Percentiles rank a stretch among this genome's conserved stretches.
Conservation (phyloP, 1,140 invertebrate genomes). For the Leptinotarsa lineolata region DNA sequence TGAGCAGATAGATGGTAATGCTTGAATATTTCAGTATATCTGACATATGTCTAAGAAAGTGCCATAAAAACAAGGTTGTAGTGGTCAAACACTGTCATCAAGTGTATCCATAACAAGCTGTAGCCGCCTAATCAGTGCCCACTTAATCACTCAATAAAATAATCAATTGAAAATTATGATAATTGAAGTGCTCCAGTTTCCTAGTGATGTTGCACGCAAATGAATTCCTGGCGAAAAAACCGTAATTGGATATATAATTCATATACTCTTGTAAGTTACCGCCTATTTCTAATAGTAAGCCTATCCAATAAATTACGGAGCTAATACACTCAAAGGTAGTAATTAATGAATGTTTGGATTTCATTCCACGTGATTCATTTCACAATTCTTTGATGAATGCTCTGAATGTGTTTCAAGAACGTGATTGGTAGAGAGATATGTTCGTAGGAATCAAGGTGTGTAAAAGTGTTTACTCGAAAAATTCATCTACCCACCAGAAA, state of each 20-base stretch:
- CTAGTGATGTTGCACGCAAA: conserved; percentile 17
- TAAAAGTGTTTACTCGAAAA: no score
- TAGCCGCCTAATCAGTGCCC: neutral
- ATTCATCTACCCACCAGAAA: no score
- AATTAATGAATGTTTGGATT: conserved; percentile 15
- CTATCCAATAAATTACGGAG: conserved; percentile 14
- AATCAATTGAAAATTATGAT: conserved; percentile 17
- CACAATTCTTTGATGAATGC: neutral
- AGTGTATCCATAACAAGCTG: neutral
- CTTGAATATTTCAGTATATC: no score
- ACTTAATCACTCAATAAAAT: conserved; percentile 17
- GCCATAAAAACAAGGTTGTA: no score
- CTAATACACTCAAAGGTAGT: conserved; percentile 20
- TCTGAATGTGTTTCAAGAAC: neutral
- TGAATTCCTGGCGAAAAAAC: conserved; percentile 9
- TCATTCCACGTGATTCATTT: conserved; percentile 6
- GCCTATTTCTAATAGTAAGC: conserved; percentile 22
- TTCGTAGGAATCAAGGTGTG: no score
- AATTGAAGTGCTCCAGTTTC: conserved; percentile 25
- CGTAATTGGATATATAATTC: conserved; percentile 19
- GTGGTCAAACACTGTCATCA: neutral
- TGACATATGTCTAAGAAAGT: no score
- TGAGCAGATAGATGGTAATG: no score
- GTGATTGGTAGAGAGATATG: neutral
- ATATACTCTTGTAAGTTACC: conserved; percentile 13